A percentile compares a stretch with the other conserved stretches of the same genome.
Evolutionary conservation across 2,888 invertebrate genomes (phyloP).

Genomic region (Agrochola lychnidis): DNA sequence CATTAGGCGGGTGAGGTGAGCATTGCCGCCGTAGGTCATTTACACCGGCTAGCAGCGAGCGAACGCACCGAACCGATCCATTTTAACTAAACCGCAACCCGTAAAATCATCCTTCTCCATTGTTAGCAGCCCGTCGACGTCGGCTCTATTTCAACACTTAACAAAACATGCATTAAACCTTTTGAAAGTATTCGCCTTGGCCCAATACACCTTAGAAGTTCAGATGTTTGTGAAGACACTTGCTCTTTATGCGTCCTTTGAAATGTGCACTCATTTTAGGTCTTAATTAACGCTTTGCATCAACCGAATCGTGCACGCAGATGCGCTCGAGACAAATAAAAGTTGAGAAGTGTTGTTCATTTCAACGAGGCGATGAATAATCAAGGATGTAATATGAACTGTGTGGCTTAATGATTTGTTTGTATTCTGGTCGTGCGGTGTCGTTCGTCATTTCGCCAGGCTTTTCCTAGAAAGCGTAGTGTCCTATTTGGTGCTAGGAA

Average conservation of each 20-base stretch:
- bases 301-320: slow-evolving; percentile 50
- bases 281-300: slow-evolving; percentile 56
- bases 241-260: slow-evolving; percentile 69
- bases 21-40: slow-evolving; percentile 74
- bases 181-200: slow-evolving; percentile 80
- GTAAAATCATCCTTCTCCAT: slow-evolving; percentile 49
- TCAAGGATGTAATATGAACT: slow-evolving; percentile 73
- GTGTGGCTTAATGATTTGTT: slow-evolving; percentile 72
- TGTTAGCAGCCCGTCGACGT: slow-evolving; percentile 25
- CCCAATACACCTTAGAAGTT: slow-evolving; percentile 74
- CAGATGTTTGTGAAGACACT: slow-evolving; percentile 69
- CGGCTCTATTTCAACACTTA: slow-evolving; percentile 46
- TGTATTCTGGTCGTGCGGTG: slow-evolving; percentile 78
- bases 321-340: slow-evolving; percentile 52
- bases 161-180: slow-evolving; percentile 57
- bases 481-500: slow-evolving; percentile 81
- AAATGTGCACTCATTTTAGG: slow-evolving; percentile 65
- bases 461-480: slow-evolving; percentile 87
- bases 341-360: slow-evolving; percentile 47
- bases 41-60: slow-evolving; percentile 71
- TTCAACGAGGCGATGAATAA: slow-evolving; percentile 70
- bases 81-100: slow-evolving; percentile 45
- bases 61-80: slow-evolving; percentile 58
- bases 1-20: slow-evolving; percentile 78
- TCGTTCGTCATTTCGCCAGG: slow-evolving; percentile 82